phyloP scores from a whole-genome alignment of 2,888 invertebrate genomes.

The Acholoe squamosa region DNA sequence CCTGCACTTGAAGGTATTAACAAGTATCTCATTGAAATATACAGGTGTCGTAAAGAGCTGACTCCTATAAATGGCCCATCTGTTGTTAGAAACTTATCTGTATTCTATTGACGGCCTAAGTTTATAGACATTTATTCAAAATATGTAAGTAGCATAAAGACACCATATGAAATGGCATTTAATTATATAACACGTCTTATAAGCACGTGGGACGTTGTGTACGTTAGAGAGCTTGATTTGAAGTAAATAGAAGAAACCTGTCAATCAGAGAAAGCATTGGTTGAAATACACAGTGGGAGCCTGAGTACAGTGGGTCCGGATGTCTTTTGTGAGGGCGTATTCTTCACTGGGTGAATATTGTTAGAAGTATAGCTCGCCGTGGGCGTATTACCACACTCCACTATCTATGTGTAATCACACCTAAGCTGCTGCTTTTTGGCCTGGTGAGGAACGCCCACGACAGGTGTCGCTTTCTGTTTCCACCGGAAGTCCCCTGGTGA shows the following conservation, averaged over 20 bases:
- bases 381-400: not conserved
- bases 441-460: not conserved
- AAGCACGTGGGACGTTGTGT: too few species aligned
- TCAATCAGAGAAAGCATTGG: not conserved
- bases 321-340: not conserved
- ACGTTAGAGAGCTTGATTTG: too few species aligned
- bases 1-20: too few species aligned
- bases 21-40: too few species aligned
- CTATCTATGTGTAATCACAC: not conserved
- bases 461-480: slow-evolving; percentile 12
- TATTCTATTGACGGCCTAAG: too few species aligned
- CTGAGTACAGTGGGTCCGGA: not conserved
- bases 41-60: too few species aligned
- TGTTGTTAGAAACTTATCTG: too few species aligned
- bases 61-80: too few species aligned
- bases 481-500: slow-evolving; percentile 30
- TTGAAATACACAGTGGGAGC: slow-evolving; percentile 20
- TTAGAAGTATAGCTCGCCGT: not conserved
- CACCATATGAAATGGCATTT: too few species aligned
- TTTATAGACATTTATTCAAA: too few species aligned
- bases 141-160: too few species aligned
- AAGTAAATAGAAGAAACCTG: not conserved
- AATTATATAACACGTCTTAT: too few species aligned
- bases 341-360: not conserved
- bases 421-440: not conserved